phyloP scores from a whole-genome alignment of 2,113 vertebrate genomes.

The Pheucticus melanocephalus region DNA sequence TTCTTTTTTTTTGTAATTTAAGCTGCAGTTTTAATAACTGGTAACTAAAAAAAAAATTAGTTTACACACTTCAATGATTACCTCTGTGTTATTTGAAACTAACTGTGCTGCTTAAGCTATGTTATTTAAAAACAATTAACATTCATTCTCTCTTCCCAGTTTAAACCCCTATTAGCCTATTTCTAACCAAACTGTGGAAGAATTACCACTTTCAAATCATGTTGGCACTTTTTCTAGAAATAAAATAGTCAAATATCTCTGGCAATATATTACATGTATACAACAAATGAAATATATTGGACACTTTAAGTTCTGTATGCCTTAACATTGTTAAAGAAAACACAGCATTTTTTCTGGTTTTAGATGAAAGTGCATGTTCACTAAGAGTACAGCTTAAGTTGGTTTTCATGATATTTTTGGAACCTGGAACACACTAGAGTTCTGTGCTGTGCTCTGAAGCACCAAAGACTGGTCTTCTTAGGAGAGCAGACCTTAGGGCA shows the following conservation, averaged over 20 bases:
- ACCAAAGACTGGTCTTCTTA: background rate
- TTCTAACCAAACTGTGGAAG: background rate
- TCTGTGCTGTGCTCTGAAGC: background rate
- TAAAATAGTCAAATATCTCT: background rate
- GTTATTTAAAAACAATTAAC: background rate
- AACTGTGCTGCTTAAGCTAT: background rate
- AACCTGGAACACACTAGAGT: background rate
- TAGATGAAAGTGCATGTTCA: background rate
- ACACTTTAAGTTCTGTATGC: background rate
- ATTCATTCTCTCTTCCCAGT: background rate
- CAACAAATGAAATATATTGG: background rate
- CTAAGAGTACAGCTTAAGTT: background rate
- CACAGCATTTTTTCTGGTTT: background rate
- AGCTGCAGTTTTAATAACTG: background rate
- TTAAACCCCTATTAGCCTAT: background rate
- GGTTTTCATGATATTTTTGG: background rate
- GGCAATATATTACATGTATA: background rate
- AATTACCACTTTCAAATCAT: background rate
- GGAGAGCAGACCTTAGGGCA: background rate
- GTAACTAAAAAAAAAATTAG: background rate
- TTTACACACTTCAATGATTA: background rate
- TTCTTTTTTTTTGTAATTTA: background rate
- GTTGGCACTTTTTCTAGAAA: background rate
- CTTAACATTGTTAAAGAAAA: background rate
- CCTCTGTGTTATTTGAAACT: background rate